Conservation (phyloP, 2,113 vertebrate genomes). For the Corythornis cristatus region DNA sequence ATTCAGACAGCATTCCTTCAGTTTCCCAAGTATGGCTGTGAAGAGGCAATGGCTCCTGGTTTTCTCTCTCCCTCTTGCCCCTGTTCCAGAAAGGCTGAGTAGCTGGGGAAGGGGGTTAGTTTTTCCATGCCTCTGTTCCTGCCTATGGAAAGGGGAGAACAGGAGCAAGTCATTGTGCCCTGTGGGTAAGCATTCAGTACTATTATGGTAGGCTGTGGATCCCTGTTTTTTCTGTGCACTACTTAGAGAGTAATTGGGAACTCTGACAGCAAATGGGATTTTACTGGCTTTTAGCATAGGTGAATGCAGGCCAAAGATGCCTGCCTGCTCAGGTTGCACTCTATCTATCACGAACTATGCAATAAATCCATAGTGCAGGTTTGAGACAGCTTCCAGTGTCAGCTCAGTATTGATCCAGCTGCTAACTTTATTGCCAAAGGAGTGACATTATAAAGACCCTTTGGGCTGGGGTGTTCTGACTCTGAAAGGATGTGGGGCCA, state of each 20-base stretch:
- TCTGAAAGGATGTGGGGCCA: neutral
- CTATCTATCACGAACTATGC: neutral
- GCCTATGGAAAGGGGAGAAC: neutral
- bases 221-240: neutral
- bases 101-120: neutral
- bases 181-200: neutral
- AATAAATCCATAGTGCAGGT: conserved; percentile 7
- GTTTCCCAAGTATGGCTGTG: neutral
- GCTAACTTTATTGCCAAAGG: neutral
- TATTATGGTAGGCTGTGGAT: neutral
- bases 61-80: neutral
- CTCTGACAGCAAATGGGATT: neutral
- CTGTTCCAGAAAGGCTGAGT: neutral
- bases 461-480: neutral
- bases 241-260: neutral
- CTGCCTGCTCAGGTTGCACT: neutral
- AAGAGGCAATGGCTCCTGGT: neutral
- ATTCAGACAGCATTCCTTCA: neutral
- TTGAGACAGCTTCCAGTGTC: neutral
- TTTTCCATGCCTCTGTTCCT: neutral
- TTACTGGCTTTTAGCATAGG: neutral
- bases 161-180: neutral
- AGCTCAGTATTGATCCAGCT: conserved; percentile 14
- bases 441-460: neutral
- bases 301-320: neutral